Conservation (phyloP, 2,113 vertebrate species). For the Taxidea taxus region DNA sequence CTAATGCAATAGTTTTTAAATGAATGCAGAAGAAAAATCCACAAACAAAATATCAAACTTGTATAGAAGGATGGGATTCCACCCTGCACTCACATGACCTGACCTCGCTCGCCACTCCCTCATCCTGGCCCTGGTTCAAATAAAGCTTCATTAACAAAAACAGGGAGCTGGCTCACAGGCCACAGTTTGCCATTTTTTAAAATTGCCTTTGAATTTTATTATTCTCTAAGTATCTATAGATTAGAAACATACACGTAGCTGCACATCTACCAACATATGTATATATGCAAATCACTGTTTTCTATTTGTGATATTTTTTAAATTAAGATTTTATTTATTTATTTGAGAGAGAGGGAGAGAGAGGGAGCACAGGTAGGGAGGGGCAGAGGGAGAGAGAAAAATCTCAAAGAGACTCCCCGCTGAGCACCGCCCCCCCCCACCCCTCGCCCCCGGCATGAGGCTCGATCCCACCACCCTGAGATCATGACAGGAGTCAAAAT, state of each 20-base stretch:
- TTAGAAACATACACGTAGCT: neutral
- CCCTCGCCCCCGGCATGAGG: neutral
- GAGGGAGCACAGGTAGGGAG: neutral
- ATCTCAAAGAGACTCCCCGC: neutral
- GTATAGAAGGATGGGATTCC: neutral
- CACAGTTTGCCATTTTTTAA: neutral
- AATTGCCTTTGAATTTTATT: neutral
- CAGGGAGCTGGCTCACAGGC: neutral
- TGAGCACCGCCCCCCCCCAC: neutral
- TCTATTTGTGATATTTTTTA: neutral
- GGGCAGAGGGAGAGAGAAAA: neutral
- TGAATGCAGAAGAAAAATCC: neutral
- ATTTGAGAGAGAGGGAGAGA: neutral
- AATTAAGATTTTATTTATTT: neutral
- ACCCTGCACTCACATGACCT: neutral
- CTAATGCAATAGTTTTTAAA: neutral
- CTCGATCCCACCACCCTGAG: neutral
- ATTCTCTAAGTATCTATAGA: neutral
- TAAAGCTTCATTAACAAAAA: constrained; percentile 40
- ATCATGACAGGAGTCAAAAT: neutral
- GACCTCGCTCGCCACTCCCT: neutral
- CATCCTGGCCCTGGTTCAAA: neutral
- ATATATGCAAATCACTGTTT: neutral
- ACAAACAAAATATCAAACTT: neutral
- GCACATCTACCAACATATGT: neutral